A percentile compares a stretch with the other conserved stretches of the same genome.
Conservation (phyloP, 2,797 vertebrate genomes). For the Sitta carolinensis region DNA sequence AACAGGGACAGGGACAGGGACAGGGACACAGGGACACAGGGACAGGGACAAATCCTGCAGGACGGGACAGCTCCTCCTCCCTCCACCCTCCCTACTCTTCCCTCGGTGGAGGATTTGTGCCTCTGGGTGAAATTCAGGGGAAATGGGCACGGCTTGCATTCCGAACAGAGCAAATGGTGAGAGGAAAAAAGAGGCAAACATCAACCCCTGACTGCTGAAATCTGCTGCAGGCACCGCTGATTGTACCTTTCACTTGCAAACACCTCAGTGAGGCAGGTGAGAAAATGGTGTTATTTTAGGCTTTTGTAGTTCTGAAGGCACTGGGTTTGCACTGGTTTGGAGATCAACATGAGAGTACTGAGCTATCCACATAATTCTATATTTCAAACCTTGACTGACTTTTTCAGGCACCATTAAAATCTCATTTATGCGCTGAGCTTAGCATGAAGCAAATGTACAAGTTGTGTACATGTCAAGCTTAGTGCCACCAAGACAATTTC, state of each 20-base stretch:
- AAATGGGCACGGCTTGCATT: slow-evolving; percentile 14
- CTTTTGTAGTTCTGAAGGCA: background rate
- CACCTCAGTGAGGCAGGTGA: background rate
- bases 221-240: background rate
- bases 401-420: slow-evolving; percentile 42
- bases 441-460: background rate
- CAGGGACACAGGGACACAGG: background rate
- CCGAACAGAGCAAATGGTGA: background rate
- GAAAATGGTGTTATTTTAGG: slow-evolving; percentile 36
- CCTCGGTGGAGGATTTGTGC: background rate
- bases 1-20: background rate
- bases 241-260: background rate
- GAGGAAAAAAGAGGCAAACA: background rate
- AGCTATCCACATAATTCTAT: background rate
- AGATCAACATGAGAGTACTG: background rate
- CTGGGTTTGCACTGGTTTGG: background rate
- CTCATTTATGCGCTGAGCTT: background rate
- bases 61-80: background rate
- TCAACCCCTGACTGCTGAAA: background rate
- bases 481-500: background rate
- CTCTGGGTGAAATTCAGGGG: slow-evolving; percentile 1
- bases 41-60: too few species aligned
- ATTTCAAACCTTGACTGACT: slow-evolving; percentile 19
- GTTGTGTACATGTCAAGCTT: background rate
- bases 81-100: background rate